phyloP scores from a whole-genome alignment of 2,797 vertebrate genomes.

The Steatocranus sp. region DNA sequence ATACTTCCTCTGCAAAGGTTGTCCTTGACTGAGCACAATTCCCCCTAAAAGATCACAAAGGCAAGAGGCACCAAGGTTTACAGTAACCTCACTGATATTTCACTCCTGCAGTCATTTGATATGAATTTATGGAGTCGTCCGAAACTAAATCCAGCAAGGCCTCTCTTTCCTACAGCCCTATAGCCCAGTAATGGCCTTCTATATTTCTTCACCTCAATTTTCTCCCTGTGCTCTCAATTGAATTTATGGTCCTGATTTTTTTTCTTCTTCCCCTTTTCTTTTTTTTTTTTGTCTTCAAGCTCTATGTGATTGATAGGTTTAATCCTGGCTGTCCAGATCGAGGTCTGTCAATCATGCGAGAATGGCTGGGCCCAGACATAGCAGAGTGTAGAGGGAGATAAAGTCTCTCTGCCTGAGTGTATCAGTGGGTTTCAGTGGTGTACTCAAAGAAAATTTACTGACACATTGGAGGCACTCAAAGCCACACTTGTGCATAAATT shows the following conservation, averaged over 20 bases:
- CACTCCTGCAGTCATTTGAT: conserved; percentile 76
- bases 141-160: conserved; percentile 76
- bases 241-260: conserved; percentile 75
- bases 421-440: conserved; percentile 63
- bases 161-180: conserved; percentile 73
- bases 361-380: conserved; percentile 54
- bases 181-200: conserved; percentile 76
- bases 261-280: not conserved
- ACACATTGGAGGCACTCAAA: conserved; percentile 54
- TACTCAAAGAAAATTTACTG: conserved; percentile 66
- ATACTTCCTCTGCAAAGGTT: conserved; percentile 43
- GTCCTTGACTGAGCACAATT: conserved; percentile 65
- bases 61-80: conserved; percentile 53
- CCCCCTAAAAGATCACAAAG: conserved; percentile 66
- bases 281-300: conserved; percentile 66
- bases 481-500: conserved; percentile 55
- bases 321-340: conserved; percentile 73
- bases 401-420: conserved; percentile 62
- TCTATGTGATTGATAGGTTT: conserved; percentile 79
- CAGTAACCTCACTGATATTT: conserved; percentile 68
- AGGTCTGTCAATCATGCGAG: conserved; percentile 75
- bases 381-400: conserved; percentile 56
- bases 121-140: conserved; percentile 78
- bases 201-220: conserved; percentile 82
- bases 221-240: conserved; percentile 73